phyloP scores from a whole-genome alignment of 2,797 vertebrate species.

The Enteromius treurensis region DNA sequence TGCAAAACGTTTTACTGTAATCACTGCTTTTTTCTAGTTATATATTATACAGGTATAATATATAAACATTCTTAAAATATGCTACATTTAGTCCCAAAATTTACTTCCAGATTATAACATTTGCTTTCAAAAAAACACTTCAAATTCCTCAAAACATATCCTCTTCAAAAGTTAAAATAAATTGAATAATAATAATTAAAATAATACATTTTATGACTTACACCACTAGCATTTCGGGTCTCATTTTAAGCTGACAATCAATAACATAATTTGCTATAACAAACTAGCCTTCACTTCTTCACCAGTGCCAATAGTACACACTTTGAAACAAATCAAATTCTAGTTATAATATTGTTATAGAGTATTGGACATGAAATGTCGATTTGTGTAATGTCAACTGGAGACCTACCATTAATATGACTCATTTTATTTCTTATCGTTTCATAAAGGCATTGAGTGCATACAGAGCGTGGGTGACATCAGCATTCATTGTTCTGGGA shows the following conservation, averaged over 20 bases:
- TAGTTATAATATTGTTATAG: neutral
- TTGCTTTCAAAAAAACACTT: neutral
- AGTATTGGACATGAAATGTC: slow-evolving; percentile 2
- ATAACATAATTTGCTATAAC: slow-evolving; percentile 1
- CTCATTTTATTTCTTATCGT: neutral
- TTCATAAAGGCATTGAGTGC: neutral
- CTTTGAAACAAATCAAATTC: slow-evolving; percentile 7
- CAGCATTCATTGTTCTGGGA: neutral
- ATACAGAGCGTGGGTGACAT: neutral
- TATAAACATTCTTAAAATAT: neutral
- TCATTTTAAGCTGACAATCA: neutral
- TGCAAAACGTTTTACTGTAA: neutral
- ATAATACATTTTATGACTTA: neutral
- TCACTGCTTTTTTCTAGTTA: neutral
- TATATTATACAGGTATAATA: neutral
- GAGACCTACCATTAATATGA: neutral
- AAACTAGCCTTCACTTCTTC: neutral
- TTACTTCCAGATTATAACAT: neutral
- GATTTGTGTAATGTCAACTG: neutral
- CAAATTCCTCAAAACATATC: neutral
- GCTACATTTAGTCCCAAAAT: neutral
- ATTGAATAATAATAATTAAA: neutral
- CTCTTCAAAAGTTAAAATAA: neutral
- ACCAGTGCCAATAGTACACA: slow-evolving; percentile 5
- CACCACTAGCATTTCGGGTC: neutral